Evolutionary conservation across 2,888 invertebrate species (phyloP).

Genomic region (Caradrina kadenii): DNA sequence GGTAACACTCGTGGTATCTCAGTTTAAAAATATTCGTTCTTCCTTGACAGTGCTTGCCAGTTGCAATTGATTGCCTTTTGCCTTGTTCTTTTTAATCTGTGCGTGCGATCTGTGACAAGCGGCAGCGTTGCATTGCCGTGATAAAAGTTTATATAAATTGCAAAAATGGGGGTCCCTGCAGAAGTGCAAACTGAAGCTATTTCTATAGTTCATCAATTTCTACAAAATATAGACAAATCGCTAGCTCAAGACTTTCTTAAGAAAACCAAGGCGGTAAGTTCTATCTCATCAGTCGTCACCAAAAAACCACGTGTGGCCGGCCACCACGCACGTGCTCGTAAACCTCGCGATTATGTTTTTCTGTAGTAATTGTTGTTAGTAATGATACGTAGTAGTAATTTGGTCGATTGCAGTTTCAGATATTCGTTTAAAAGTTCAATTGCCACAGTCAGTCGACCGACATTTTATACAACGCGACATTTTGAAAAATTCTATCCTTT

Average conservation of each 20-base stretch:
- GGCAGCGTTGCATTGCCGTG: slow-evolving; percentile 41
- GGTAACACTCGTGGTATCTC: too few relatives aligned
- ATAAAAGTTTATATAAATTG: not conserved
- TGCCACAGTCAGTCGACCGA: slow-evolving; percentile 28
- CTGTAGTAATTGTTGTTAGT: not conserved
- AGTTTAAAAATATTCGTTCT: too few relatives aligned
- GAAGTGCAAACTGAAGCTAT: slow-evolving; percentile 79
- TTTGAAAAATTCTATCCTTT: slow-evolving; percentile 11
- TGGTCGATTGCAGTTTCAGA: not conserved
- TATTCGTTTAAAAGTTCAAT: not conserved
- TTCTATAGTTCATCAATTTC: slow-evolving; percentile 92
- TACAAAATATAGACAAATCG: slow-evolving; percentile 91
- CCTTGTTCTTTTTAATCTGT: slow-evolving; percentile 12
- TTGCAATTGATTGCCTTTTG: not conserved
- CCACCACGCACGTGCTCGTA: slow-evolving; percentile 80
- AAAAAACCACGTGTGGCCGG: slow-evolving; percentile 81
- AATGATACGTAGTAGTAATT: not conserved
- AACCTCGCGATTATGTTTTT: not conserved
- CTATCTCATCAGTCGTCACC: slow-evolving; percentile 39
- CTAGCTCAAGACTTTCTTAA: slow-evolving; percentile 93
- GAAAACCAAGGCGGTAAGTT: slow-evolving; percentile 94
- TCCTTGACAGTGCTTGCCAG: too few relatives aligned
- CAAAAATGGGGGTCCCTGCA: slow-evolving; percentile 78
- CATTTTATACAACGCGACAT: slow-evolving; percentile 28
- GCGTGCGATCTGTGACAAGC: slow-evolving; percentile 33